These are phyloP conservation scores for Siphamia tubifer DNA, from an alignment of 2,113 vertebrate species.

Conservation along the genomic window DNA sequence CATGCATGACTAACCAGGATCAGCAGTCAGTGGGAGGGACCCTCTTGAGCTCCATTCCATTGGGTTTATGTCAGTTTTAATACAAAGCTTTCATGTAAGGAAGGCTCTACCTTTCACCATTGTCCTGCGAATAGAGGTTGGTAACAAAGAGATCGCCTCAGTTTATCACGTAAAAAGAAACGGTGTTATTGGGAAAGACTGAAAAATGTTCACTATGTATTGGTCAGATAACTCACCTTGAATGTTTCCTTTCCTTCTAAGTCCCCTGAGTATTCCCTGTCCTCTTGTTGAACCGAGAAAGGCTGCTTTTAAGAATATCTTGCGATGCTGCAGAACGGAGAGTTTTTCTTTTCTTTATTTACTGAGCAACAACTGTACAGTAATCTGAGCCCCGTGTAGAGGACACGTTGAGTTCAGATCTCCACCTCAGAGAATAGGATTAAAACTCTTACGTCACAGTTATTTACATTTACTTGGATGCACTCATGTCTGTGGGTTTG, in stretches of 20 bases:
- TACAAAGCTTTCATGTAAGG: conserved; percentile 53
- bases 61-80: conserved; percentile 71
- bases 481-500: no score
- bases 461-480: no score
- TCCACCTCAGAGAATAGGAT: no score
- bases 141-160: conserved; percentile 30
- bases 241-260: background rate
- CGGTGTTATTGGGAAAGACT: background rate
- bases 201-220: background rate
- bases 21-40: conserved; percentile 47
- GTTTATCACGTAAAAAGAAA: conserved; percentile 5
- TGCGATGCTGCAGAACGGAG: no score
- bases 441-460: no score
- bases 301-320: background rate
- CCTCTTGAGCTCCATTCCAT: conserved; percentile 50
- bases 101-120: conserved; percentile 36
- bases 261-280: background rate
- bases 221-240: background rate
- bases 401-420: no score
- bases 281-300: no score
- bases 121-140: conserved; percentile 27
- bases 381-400: no score
- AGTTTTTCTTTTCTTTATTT: background rate
- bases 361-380: no score
- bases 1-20: conserved; percentile 72